phyloP scores from a whole-genome alignment of 2,888 invertebrate species.

The Drosophila leonis region DNA sequence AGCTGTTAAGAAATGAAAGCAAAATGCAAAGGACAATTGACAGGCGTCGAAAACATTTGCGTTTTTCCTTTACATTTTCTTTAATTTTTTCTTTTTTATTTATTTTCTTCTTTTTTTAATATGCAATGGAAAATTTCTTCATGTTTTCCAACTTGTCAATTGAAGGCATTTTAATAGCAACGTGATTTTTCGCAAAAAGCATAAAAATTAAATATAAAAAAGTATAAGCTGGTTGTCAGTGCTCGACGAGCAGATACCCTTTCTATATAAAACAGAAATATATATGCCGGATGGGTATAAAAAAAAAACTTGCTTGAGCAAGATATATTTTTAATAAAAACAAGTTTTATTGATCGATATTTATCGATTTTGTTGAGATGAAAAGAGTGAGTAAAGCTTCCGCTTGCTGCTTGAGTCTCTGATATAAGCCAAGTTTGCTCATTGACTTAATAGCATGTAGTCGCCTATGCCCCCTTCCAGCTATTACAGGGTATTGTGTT shows the following conservation, averaged over 20 bases:
- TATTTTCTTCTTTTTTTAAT: conserved; percentile 11
- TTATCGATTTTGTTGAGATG: neutral
- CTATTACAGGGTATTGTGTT: neutral
- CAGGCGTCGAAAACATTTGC: conserved; percentile 41
- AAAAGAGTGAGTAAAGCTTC: too few relatives aligned
- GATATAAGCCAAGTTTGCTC: neutral
- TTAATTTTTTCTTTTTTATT: neutral
- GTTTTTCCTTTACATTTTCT: neutral
- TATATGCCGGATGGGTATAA: too few relatives aligned
- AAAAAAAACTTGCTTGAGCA: neutral
- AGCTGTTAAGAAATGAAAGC: neutral
- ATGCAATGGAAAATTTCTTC: conserved; percentile 19
- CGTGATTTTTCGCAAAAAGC: conserved; percentile 37
- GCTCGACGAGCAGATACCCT: neutral
- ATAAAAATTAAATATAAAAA: conserved; percentile 11
- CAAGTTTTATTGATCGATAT: neutral
- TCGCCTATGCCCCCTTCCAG: neutral
- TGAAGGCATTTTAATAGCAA: conserved; percentile 64
- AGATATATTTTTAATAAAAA: too few relatives aligned
- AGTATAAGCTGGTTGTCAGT: neutral
- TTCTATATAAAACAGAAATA: neutral
- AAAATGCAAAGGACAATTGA: conserved; percentile 17
- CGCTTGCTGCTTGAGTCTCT: too few relatives aligned
- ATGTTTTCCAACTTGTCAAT: conserved; percentile 40
- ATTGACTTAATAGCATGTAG: neutral